Percentiles rank a stretch among this genome's conserved stretches.
Conservation (phyloP, 2,888 invertebrate genomes). For the Netelia melanura region DNA sequence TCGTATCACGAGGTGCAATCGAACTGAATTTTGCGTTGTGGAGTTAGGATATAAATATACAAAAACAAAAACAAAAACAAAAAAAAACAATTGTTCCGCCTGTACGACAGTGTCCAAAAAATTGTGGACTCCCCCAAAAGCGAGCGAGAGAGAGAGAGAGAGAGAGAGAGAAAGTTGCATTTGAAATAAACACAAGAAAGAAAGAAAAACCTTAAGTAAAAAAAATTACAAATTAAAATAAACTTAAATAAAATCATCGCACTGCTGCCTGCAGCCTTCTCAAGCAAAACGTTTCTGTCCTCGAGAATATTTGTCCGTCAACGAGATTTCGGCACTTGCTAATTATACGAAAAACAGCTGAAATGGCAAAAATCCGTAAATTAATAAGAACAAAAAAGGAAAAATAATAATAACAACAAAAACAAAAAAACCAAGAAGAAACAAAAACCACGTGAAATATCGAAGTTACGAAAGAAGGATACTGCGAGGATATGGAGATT, state of each 20-base stretch:
- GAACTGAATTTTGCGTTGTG: constrained; percentile 36
- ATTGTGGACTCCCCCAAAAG: background rate
- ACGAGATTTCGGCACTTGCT: constrained; percentile 50
- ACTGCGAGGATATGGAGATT: constrained; percentile 71
- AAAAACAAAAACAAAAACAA: background rate
- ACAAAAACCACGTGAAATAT: constrained; percentile 61
- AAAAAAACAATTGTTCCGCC: constrained; percentile 42
- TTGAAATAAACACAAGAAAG: background rate
- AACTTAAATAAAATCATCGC: constrained; percentile 43
- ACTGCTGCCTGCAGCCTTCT: constrained; percentile 51
- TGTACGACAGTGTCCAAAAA: constrained; percentile 50
- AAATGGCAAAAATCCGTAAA: constrained; percentile 82
- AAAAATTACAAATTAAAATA: background rate
- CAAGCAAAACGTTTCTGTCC: constrained; percentile 51
- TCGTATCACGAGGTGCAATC: constrained; percentile 38
- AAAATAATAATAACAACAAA: constrained; percentile 35
- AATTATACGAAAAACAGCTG: constrained; percentile 52
- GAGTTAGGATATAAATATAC: constrained; percentile 30
- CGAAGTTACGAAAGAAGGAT: constrained; percentile 48
- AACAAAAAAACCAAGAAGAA: constrained; percentile 57
- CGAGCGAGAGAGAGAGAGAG: constrained; percentile 47
- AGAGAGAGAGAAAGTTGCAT: background rate
- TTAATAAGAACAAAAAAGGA: constrained; percentile 71
- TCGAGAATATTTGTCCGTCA: constrained; percentile 56
- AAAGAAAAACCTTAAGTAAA: no score